Conservation (phyloP, 2,888 invertebrate species). For the Exocentrus adspersus region DNA sequence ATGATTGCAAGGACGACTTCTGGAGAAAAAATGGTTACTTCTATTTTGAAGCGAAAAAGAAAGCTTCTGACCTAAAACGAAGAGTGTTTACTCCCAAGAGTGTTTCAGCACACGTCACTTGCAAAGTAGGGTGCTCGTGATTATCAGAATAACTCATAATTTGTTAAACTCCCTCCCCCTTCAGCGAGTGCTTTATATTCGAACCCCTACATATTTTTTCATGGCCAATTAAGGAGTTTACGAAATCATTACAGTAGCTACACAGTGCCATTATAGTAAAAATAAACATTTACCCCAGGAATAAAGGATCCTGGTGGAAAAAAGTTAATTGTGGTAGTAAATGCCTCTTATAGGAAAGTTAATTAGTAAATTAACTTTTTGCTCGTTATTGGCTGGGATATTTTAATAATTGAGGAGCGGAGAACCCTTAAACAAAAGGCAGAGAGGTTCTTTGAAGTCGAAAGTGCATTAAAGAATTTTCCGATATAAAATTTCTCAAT, state of each 20-base stretch:
- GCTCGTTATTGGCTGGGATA: conserved; percentile 42
- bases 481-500: conserved; percentile 57
- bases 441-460: conserved; percentile 46
- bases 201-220: not conserved
- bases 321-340: conserved; percentile 41
- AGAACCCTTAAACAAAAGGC: conserved; percentile 43
- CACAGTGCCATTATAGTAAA: not conserved
- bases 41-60: too few relatives aligned
- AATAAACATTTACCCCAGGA: conserved; percentile 12
- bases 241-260: not conserved
- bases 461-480: conserved; percentile 55
- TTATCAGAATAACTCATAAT: not conserved
- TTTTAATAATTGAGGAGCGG: conserved; percentile 46
- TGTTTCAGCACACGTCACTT: too few relatives aligned
- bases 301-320: conserved; percentile 26
- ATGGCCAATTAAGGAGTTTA: not conserved
- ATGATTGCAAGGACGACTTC: too few relatives aligned
- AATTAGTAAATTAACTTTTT: conserved; percentile 45
- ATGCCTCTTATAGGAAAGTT: conserved; percentile 43
- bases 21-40: too few relatives aligned
- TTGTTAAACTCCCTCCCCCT: not conserved
- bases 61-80: too few relatives aligned
- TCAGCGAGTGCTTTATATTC: not conserved
- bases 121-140: too few relatives aligned
- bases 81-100: too few relatives aligned